Evolutionary conservation across 1,140 invertebrate genomes (phyloP), one percentile per base, ranked within the genome.

Genomic region (Battus philenor): DNA sequence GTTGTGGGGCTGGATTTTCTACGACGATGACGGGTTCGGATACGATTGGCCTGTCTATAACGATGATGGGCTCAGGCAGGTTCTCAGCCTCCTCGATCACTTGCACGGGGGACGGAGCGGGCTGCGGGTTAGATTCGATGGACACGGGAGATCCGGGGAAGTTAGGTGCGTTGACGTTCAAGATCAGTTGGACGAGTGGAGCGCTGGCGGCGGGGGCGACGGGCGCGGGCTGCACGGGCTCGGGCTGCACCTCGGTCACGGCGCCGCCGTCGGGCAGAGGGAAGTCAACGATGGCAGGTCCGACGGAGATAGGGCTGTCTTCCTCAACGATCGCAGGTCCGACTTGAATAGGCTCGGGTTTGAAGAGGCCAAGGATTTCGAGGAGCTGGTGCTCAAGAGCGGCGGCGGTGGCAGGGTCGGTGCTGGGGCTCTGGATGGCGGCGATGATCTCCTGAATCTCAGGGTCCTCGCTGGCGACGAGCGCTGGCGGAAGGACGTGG

Each of bases 401-500:
- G 17, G 55, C 59, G 30, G 67, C 72, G 57, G 72, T 76, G 43
- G 68, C 68, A 26, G 72, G 72, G 58, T 76, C 60, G 15, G 73
- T 77, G 63, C 50, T 73, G 48, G 69, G 73, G 57, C 63, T 72
- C 30, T 75, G 45, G 62, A 72, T 75, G 39, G 72, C 67, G 2
- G 47, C 63, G 15, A 73, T 48, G 41, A 79, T 72, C 22, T 59
- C 58, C 22, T 68, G 43, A 12, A 78, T 17, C 38, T 66, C 48
- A 22, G 54, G 54, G 13, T 36, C 17, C 18, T 31, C 9, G 31
- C 22, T 17, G 44, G 8, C 15, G 8, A 39, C 17, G n/a, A 36
- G 16, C 50, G 59, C 44, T 51, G 59, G 22, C 22, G 27, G 22
- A 26, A 39, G 4, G 33, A 33, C 30, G 22, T 20, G 47, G 52